phyloP scores from a whole-genome alignment of 2,888 invertebrate genomes.

The Tinea pellionella region DNA sequence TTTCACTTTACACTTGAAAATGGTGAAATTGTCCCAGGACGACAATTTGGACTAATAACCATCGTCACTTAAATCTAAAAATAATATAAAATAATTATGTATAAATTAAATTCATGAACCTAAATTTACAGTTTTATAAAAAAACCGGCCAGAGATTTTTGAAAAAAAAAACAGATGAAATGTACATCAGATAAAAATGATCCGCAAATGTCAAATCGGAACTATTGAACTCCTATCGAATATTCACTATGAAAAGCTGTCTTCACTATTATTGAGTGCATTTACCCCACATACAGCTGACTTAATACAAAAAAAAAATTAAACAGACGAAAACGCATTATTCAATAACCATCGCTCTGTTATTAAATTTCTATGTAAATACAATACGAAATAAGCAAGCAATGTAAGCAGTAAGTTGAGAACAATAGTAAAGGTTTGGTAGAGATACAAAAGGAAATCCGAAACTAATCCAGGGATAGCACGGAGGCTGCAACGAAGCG shows the following conservation, averaged over 20 bases:
- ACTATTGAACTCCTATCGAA: not conserved
- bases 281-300: not conserved
- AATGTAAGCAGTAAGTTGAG: not conserved
- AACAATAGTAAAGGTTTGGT: not conserved
- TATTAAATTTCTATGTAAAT: not conserved
- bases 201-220: not conserved
- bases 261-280: not conserved
- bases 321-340: not conserved
- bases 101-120: too few relatives aligned
- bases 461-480: not conserved
- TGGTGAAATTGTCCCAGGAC: too few relatives aligned
- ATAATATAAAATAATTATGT: too few relatives aligned
- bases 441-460: not conserved
- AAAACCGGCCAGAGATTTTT: too few relatives aligned
- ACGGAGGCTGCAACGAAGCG: constrained; percentile 18
- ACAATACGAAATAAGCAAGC: not conserved
- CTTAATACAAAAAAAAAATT: not conserved
- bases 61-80: too few relatives aligned
- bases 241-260: not conserved
- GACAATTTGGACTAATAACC: too few relatives aligned
- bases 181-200: not conserved
- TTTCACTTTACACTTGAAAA: too few relatives aligned
- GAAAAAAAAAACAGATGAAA: not conserved
- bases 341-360: not conserved
- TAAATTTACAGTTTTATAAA: too few relatives aligned